These are phyloP conservation scores for Styela clava DNA, from an alignment of 23 tunicate genomes.

Conservation along the genomic window DNA sequence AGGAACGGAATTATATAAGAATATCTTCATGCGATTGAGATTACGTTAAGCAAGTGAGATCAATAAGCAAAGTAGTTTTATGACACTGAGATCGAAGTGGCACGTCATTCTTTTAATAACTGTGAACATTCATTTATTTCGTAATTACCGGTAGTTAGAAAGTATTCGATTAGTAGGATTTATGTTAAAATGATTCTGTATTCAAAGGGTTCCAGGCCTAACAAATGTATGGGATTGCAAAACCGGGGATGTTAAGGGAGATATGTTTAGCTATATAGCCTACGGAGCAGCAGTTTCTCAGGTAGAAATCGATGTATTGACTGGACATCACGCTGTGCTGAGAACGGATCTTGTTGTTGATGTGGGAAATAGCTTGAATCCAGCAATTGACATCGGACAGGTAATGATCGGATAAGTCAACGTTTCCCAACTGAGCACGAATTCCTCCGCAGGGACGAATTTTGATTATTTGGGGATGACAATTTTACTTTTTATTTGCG, in stretches of 20 bases:
- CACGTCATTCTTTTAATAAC: too few species aligned
- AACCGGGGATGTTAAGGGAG: slow-evolving; percentile 51
- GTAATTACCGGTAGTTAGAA: too few species aligned
- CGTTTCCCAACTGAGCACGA: too few species aligned
- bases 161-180: too few species aligned
- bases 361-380: slow-evolving; percentile 82
- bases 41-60: too few species aligned
- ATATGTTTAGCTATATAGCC: slow-evolving; percentile 37
- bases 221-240: slow-evolving; percentile 33
- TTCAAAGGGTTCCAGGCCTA: slow-evolving; percentile 24
- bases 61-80: too few species aligned
- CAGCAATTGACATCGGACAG: slow-evolving; percentile 90
- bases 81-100: too few species aligned
- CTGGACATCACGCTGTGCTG: slow-evolving; percentile 77
- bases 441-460: background rate
- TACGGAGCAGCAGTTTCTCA: slow-evolving; percentile 68
- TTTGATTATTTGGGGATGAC: background rate
- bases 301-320: slow-evolving; percentile 90
- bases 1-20: too few species aligned
- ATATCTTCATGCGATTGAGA: too few species aligned
- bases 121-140: too few species aligned
- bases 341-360: slow-evolving; percentile 85
- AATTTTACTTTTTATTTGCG: too few species aligned
- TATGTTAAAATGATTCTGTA: too few species aligned
- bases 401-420: slow-evolving; percentile 45